phyloP scores from a whole-genome alignment of 2,888 invertebrate species.

The Parnassius smintheus region DNA sequence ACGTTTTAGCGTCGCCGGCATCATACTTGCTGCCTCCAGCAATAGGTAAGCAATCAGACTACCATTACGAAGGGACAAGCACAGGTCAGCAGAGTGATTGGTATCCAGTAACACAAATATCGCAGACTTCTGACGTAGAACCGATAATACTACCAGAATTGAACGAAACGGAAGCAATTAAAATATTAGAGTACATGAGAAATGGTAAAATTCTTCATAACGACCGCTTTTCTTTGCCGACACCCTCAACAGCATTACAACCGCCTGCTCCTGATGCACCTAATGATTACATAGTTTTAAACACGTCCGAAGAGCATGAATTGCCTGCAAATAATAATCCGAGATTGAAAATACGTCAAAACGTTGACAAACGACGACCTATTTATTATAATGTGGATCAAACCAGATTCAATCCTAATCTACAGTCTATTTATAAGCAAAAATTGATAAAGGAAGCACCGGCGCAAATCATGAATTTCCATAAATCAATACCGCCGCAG shows the following conservation, averaged over 20 bases:
- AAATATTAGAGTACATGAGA: slow-evolving; percentile 35
- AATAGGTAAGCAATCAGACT: slow-evolving; percentile 46
- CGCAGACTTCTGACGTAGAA: slow-evolving; percentile 34
- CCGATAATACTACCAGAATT: slow-evolving; percentile 32
- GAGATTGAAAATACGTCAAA: background rate
- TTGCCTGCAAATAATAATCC: slow-evolving; percentile 46
- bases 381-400: slow-evolving; percentile 8
- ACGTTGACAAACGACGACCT: slow-evolving; percentile 7
- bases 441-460: slow-evolving; percentile 42
- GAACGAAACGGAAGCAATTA: slow-evolving; percentile 32
- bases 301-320: slow-evolving; percentile 68
- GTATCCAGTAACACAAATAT: slow-evolving; percentile 60
- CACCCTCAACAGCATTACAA: slow-evolving; percentile 57
- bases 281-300: slow-evolving; percentile 54
- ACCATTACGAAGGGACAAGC: slow-evolving; percentile 51
- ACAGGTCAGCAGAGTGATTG: slow-evolving; percentile 62
- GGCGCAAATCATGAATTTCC: slow-evolving; percentile 49
- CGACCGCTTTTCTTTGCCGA: slow-evolving; percentile 38
- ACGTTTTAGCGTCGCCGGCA: slow-evolving; percentile 51
- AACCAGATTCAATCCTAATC: slow-evolving; percentile 10
- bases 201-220: slow-evolving; percentile 38
- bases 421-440: slow-evolving; percentile 14
- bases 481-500: slow-evolving; percentile 50
- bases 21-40: slow-evolving; percentile 64
- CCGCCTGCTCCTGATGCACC: slow-evolving; percentile 62